phyloP scores from a whole-genome alignment of 2,113 vertebrate genomes.

The Excalfactoria chinensis region DNA sequence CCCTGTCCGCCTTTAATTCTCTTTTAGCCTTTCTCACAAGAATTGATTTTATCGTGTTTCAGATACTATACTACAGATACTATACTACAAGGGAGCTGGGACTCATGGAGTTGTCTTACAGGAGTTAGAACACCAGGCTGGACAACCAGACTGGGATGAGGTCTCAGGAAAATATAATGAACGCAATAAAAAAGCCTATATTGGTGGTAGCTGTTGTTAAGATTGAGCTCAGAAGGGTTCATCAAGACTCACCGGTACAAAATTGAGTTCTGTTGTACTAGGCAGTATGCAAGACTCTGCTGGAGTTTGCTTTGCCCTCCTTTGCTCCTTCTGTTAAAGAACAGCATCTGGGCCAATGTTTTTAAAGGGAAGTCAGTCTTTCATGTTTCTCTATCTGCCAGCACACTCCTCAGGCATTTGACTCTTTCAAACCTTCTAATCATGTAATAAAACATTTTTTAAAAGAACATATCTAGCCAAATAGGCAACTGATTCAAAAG shows the following conservation, averaged over 20 bases:
- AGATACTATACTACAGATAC: background rate
- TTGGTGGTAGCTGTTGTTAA: background rate
- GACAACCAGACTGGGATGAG: background rate
- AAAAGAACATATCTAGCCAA: constrained; percentile 55
- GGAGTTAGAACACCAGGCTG: background rate
- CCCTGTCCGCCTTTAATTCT: background rate
- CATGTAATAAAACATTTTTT: constrained; percentile 62
- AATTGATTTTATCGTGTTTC: background rate
- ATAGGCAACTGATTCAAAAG: constrained; percentile 32
- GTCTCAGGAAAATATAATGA: background rate
- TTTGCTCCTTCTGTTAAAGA: background rate
- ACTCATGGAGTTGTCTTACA: background rate
- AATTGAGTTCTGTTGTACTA: background rate
- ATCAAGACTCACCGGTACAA: background rate
- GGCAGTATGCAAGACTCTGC: background rate
- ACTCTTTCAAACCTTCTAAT: constrained; percentile 47
- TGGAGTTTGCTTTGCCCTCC: background rate
- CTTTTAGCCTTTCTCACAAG: background rate
- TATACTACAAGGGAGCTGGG: background rate
- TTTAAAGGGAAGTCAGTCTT: constrained; percentile 34
- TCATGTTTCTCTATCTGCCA: constrained; percentile 50
- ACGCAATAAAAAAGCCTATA: background rate
- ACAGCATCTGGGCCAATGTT: background rate
- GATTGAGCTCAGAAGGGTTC: background rate
- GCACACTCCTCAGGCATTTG: constrained; percentile 1